Conservation (phyloP, 2,797 vertebrate species). For the Ptychobarbus kaznakovi region DNA sequence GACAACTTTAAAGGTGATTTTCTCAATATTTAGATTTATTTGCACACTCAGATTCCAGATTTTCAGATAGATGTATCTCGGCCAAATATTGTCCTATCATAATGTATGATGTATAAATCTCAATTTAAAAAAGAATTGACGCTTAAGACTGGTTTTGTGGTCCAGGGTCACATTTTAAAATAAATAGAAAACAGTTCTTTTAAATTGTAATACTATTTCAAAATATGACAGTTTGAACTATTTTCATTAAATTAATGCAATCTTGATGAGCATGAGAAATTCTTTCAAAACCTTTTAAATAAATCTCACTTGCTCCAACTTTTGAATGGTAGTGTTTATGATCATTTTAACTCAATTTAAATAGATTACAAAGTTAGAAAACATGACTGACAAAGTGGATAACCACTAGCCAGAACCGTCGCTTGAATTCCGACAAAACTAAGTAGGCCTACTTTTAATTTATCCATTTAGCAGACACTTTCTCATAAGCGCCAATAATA, state of each 20-base stretch:
- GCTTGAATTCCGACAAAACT: background rate
- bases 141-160: no score
- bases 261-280: background rate
- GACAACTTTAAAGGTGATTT: no score
- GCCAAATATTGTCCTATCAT: no score
- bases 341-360: background rate
- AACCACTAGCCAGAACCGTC: background rate
- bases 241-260: background rate
- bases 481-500: slow-evolving; percentile 1
- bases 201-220: background rate
- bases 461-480: background rate
- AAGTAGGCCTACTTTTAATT: background rate
- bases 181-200: background rate
- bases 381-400: background rate
- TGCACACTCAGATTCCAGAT: no score
- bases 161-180: background rate
- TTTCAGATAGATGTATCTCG: no score
- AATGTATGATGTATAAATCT: no score
- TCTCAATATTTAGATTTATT: no score
- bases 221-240: background rate
- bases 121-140: no score
- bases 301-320: background rate
- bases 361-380: background rate
- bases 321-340: background rate
- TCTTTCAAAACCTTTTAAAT: background rate